These are phyloP conservation scores for Scolopax mira DNA, from an alignment of 2,113 vertebrate genomes.

Conservation along the genomic window DNA sequence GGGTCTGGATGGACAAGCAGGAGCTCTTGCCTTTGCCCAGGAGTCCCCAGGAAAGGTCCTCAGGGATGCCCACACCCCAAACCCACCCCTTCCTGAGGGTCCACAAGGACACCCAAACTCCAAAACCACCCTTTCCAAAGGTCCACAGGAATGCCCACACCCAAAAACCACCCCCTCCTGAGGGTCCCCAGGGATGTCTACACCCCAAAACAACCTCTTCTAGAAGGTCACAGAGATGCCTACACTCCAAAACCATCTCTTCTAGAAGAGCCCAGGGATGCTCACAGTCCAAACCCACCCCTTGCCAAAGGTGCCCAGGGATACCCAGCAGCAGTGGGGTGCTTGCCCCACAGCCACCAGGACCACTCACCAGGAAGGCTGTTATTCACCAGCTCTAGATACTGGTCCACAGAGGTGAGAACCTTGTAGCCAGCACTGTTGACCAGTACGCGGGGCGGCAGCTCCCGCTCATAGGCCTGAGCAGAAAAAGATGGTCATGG, in stretches of 20 bases:
- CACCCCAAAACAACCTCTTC: neutral
- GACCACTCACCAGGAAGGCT: slow-evolving; percentile 84
- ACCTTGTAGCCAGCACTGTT: slow-evolving; percentile 91
- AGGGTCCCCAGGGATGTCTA: neutral
- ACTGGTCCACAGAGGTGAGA: slow-evolving; percentile 89
- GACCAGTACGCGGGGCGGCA: slow-evolving; percentile 81
- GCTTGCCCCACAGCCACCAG: neutral
- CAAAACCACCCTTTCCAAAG: neutral
- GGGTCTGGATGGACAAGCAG: neutral
- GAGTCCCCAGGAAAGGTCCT: neutral
- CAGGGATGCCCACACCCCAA: neutral
- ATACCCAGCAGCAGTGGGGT: neutral
- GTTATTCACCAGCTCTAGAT: slow-evolving; percentile 84
- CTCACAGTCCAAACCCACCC: neutral
- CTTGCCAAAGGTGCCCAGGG: neutral
- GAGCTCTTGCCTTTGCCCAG: neutral
- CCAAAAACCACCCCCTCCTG: neutral
- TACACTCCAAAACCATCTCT: neutral
- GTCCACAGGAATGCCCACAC: neutral
- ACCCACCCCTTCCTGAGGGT: neutral
- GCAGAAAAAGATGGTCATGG: neutral
- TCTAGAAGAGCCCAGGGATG: neutral
- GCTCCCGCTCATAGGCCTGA: slow-evolving; percentile 85
- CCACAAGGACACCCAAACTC: neutral
- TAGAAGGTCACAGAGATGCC: neutral